Evolutionary conservation across 2,888 invertebrate species (phyloP), one percentile per base, ranked within the genome.

Genomic region (Limenitis camilla): DNA sequence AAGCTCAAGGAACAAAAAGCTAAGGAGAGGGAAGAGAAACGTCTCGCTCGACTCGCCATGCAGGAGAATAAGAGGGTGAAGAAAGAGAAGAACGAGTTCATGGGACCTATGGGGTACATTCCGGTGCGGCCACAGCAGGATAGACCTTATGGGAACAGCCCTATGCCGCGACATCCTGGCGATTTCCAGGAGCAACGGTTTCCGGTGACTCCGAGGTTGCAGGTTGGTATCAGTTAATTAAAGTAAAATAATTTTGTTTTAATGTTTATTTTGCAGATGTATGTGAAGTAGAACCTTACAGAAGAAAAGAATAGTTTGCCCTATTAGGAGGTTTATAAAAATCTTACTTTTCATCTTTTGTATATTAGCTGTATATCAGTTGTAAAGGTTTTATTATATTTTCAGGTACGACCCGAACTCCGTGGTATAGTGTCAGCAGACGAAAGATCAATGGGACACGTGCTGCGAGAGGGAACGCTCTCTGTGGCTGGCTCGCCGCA

Each of bases 401-500:
- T n/a, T n/a, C n/a, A n/a, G n/a, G n/a, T n/a, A n/a, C n/a, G n/a
- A n/a, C n/a, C n/a, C n/a, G n/a, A n/a, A n/a, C n/a, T n/a, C n/a
- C n/a, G n/a, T 3, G 45, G 45, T 1, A 78, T 83, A 49, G 61
- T 78, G 33, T 64, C 72, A 7, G 71, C 72, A 28, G 78, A 78
- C 35, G 76, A 72, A 40, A 65, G 69, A 61, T 58, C 69, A 75
- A 58, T 76, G 74, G 61, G 79, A 59, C 77, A 69, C 41, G 62
- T 64, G 19, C 62, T 76, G 55, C 59, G 78, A 36, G 86, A 84
- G 72, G 85, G 84, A 81, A 65, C 42, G 51, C 64, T 88, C 59
- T 87, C 88, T 19, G 87, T 88, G 61, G 88, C 88, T 7, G 88
- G 88, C 3, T 88, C 88, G 9, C 88, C 88, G 59, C 87, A 87